phyloP scores from a whole-genome alignment of 2,797 vertebrate species.

The Crocidura indochinensis region DNA sequence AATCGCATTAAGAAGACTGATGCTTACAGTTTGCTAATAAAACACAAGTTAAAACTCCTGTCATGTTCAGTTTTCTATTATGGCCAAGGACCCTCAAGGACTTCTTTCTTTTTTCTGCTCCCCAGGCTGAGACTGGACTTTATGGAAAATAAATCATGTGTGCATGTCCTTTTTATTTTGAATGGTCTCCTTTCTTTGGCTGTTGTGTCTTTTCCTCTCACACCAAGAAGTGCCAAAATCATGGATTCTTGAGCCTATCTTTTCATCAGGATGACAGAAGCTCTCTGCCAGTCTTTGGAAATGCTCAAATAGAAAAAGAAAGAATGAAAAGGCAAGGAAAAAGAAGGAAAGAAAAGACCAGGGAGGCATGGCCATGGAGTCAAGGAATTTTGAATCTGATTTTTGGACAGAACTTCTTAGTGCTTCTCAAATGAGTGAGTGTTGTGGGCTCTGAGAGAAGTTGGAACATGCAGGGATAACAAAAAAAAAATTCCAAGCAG shows the following conservation, averaged over 20 bases:
- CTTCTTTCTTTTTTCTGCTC: not conserved
- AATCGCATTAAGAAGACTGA: not conserved
- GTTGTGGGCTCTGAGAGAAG: not conserved
- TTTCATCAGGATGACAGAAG: conserved; percentile 37
- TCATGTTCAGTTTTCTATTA: not conserved
- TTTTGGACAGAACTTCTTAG: conserved; percentile 32
- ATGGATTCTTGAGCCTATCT: not conserved
- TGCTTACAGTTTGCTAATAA: not conserved
- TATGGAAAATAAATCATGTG: not conserved
- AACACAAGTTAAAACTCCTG: not conserved
- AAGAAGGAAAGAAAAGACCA: too few species aligned
- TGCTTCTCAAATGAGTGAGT: conserved; percentile 64
- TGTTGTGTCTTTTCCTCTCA: not conserved
- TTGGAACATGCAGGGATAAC: not conserved
- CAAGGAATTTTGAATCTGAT: conserved; percentile 14
- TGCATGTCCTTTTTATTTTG: not conserved
- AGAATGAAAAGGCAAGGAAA: too few species aligned
- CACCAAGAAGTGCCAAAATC: not conserved
- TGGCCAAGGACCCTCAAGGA: not conserved
- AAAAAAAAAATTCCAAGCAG: not conserved
- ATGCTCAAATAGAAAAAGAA: not conserved
- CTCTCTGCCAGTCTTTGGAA: not conserved
- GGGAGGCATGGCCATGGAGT: not conserved
- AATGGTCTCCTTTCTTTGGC: not conserved
- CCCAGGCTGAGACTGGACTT: not conserved